Evolutionary conservation across 2,113 vertebrate species (phyloP), one percentile per base, ranked within the genome.

Genomic region (Saccopteryx leptura): DNA sequence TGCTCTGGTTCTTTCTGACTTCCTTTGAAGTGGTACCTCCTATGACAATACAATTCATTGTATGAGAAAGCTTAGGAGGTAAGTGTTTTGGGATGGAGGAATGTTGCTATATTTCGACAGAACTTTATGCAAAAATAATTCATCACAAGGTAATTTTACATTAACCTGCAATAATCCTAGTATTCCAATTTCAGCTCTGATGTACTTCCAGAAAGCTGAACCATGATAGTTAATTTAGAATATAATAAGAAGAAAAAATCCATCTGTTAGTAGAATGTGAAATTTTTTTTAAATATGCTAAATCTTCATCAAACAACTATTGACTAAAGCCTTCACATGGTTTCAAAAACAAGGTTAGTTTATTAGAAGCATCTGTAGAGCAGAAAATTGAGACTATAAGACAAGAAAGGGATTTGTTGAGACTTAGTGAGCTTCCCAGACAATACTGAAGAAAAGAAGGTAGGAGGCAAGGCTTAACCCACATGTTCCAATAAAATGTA

Each of bases 171-270:
- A 87, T 80, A 74, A 76, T 50, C 9, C 28, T 75, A 66, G 8
- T 74, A 7, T 86, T 90, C 72, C 46, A 85, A 23, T 3, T 6
- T 72, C 17, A 56, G 58, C 5, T 66, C 69, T 66, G 92, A 66
- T 54, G 4, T 72, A 65, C 33, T 91, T 94, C 50, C 48, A 86
- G 69, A 96, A 94, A 92, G 19, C 13, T 94, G 91, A 95, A 8
- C 46, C 17, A 4, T 84, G 48, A 83, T 2, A 81, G 19, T 54
- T 95, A 88, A 95, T 79, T 88, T 90, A 93, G 28, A 91, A 95
- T 88, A 80, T 66, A 82, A 87, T 83, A 0, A 1, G 23, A 72
- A 58, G 1, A 1, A n/a, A 72, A 60, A 84, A 87, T 31, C 66
- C 63, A 91, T 68, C 13, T 88, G 18, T 61, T 80, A 71, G 26